Conservation (phyloP, 2,888 invertebrate genomes). For the Acleris literana region DNA sequence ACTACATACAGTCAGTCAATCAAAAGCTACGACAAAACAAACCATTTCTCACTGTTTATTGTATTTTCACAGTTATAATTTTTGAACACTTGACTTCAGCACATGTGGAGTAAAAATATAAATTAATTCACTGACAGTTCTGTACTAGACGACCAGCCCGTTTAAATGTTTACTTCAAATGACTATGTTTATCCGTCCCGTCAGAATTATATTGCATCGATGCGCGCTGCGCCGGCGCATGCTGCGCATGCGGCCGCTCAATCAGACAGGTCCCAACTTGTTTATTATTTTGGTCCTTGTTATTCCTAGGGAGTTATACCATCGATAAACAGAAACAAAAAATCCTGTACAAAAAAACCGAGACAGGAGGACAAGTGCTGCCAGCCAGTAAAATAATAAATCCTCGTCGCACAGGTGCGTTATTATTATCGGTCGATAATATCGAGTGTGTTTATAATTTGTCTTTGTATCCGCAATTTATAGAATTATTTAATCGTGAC, state of each 20-base stretch:
- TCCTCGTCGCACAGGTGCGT: too few relatives aligned
- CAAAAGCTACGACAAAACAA: constrained; percentile 22
- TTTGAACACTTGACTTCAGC: neutral
- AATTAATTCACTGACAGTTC: neutral
- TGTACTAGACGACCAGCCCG: neutral
- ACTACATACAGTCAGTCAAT: constrained; percentile 23
- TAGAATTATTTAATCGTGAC: too few relatives aligned
- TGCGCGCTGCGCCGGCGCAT: constrained; percentile 22
- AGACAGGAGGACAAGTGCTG: constrained; percentile 5
- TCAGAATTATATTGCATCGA: neutral
- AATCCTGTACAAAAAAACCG: constrained; percentile 4
- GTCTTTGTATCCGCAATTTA: too few relatives aligned
- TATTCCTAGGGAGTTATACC: constrained; percentile 1
- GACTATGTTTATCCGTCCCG: neutral
- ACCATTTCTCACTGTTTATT: constrained; percentile 24
- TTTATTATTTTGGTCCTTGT: constrained; percentile 25
- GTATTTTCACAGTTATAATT: neutral
- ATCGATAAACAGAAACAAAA: constrained; percentile 9
- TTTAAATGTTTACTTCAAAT: neutral
- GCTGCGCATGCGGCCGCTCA: constrained; percentile 13
- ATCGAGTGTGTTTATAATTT: too few relatives aligned
- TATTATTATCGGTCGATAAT: too few relatives aligned
- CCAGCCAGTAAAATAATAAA: constrained; percentile 11
- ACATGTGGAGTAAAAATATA: neutral
- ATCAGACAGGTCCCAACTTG: constrained; percentile 32